Base-by-base conservation (phyloP, 1,140 invertebrate species). In the Diachasma alloeum region DNA sequence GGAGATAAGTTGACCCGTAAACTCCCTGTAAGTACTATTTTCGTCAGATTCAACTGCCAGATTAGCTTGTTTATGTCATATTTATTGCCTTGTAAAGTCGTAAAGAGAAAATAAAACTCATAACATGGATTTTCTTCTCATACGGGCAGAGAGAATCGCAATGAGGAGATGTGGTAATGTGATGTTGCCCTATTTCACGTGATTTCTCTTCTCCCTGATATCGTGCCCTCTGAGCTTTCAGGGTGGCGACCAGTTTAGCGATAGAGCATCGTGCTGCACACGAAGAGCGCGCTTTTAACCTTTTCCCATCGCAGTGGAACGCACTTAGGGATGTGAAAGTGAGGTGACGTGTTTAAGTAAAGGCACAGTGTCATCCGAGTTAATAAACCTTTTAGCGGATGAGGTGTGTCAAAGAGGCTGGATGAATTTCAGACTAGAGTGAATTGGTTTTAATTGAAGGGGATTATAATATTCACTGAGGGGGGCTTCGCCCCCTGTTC, bases 1-100 rank as follows among this genome's bases (percentile, higher is more conserved):
- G 39, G 39, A 42, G 39, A 42, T 42, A 42, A 42, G 39, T 42
- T 9, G 17, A 53, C 44, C 10, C 56, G 63, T 67, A 73, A 46
- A 59, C 42, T 17, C 46, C 56, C 63, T 75, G 31, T 31, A 66
- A 72, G 67, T 63, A 76, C 73, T 80, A 80, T 80, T 80, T 80
- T 78, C 72, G 79, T 77, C 72, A 73, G 39, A 77, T 77, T 80
- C 77, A 74, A 69, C 69, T 71, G 73, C 70, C 44, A 31, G 76
- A 76, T 69, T 80, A 63, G 15, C 48, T 68, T 72, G 19, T 72
- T 26, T 66, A 46, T 39, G 26, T 72, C 17, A 56, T 75, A 76
- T 70, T 48, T 77, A 74, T 74, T 71, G 36, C 36, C n/a, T 31
- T 13, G 56, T 31, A 73, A 77, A 73, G 72, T 59, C n/a, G 48